Base-by-base conservation (phyloP, 2,888 invertebrate species). In the Adelphocoris suturalis region DNA sequence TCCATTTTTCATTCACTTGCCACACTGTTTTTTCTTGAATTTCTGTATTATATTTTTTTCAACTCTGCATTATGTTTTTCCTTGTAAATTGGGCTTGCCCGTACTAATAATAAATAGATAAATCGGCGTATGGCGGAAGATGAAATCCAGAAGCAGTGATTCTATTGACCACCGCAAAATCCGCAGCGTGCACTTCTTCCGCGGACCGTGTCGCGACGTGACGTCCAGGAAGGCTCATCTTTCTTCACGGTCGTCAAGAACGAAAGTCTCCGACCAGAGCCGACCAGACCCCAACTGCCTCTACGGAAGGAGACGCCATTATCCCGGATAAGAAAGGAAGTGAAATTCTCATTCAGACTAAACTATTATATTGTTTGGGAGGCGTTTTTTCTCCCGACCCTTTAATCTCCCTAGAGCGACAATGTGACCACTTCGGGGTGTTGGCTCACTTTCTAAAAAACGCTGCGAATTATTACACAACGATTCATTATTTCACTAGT, bases 301-400 rank as follows among this genome's bases (percentile, higher is more conserved):
- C 9, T 13, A 46, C 78, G 46, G 78, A 46, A 37, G 78, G 78
- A 46, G 78, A 46, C 78, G 78, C 78, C 47, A 78, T 78, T 78
- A 78, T 78, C 78, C 78, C 28, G 19, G 47, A n/a, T 37, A 78
- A 78, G 78, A 78, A 78, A 78, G 47, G 78, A 78, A 78, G 78
- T 78, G 78, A 78, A 78, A 78, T 47, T 78, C 47, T 78, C 78
- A 68, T 68, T 68, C 68, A 68, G 68, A 23, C 68, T 68, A 68
- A 68, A 68, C 68, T 68, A 68, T 68, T 68, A 68, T 68, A 68
- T 68, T 68, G 68, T 68, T 68, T 68, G 37, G 68, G 68, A 68
- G 19, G 27, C 11, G 68, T 68, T 68, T 68, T 52, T 90, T 86
- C 86, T 80, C 28, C 37, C 85, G 75, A 52, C 75, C 52, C 76